These are phyloP conservation scores for Limnephilus auricula DNA, from an alignment of 2,888 invertebrate species.

Conservation along the genomic window DNA sequence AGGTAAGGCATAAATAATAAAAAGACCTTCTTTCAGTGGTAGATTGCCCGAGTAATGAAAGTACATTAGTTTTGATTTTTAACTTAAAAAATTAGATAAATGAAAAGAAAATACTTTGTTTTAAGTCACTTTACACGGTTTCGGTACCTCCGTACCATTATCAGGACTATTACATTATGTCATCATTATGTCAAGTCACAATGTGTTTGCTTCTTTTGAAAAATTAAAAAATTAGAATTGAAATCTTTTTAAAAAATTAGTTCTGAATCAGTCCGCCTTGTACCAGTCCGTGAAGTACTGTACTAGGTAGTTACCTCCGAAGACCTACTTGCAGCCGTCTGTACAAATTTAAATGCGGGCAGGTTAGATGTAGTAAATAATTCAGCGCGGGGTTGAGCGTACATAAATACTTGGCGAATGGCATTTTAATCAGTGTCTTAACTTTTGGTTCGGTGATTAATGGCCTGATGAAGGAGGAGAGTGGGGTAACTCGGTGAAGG, in stretches of 20 bases:
- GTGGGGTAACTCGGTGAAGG: constrained; percentile 44
- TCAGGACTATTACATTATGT: no score
- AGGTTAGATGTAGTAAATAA: constrained; percentile 72
- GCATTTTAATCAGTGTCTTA: constrained; percentile 80
- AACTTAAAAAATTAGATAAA: not conserved
- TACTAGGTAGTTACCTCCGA: not conserved
- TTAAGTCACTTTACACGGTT: no score
- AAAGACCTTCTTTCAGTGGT: no score
- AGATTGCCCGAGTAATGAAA: no score
- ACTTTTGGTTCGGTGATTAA: constrained; percentile 77
- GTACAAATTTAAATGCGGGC: constrained; percentile 65
- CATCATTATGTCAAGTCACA: no score
- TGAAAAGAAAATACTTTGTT: no score
- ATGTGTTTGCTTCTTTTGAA: no score
- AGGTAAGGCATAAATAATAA: no score
- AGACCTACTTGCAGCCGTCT: constrained; percentile 53
- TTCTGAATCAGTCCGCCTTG: not conserved
- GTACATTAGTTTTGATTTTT: no score
- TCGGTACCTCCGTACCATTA: no score
- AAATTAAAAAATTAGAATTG: not conserved
- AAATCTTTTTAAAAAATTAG: not conserved
- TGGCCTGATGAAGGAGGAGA: constrained; percentile 69
- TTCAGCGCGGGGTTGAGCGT: constrained; percentile 70
- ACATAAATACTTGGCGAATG: constrained; percentile 76
- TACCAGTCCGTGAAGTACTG: not conserved